Base-by-base conservation (phyloP, 2,888 invertebrate genomes). In the Exephanes ischioxanthus region DNA sequence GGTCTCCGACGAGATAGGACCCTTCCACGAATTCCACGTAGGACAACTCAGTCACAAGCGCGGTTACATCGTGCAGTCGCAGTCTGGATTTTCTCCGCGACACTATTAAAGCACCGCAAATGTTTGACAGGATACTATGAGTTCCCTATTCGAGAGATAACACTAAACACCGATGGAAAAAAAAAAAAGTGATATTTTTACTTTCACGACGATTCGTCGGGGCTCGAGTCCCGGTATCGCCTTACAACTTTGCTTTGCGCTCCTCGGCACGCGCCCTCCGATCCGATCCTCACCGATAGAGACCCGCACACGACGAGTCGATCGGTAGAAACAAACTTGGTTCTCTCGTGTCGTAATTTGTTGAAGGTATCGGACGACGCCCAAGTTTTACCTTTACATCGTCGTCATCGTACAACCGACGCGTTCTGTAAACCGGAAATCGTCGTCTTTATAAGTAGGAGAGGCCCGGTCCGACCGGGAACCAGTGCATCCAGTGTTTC, bases 101-200 rank as follows among this genome's bases (percentile, higher is more conserved):
- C 79, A 45, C 89, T 89, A 91, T 91, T 91, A 90, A 90, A 84
- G 73, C 77, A 86, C 58, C 75, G 89, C 91, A 90, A 93, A 93
- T 93, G 92, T 93, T 93, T 91, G 88, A 93, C 92, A 91, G 92
- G 92, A 93, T 92, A 89, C 89, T 61, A 87, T 88, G 86, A 78
- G 72, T 80, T 77, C 76, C 45, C 84, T 68, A 70, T 84, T 85
- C 84, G 72, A 86, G 71, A 78, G 84, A 88, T 86, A 87, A 81
- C 67, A 51, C 30, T 16, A 58, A 70, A 45, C n/a, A 70, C 45
- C 66, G 76, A 45, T 82, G 26, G 26, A 22, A 14, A 80, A 86
- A 70, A 51, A 33, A 37, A 37, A 37, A 16, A 22, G 33, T 68
- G 75, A 48, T 77, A 77, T 86, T 84, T 83, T 86, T 78, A 70